Evolutionary conservation across 2,888 invertebrate genomes (phyloP).

Genomic region (Drosophila prostipennis): DNA sequence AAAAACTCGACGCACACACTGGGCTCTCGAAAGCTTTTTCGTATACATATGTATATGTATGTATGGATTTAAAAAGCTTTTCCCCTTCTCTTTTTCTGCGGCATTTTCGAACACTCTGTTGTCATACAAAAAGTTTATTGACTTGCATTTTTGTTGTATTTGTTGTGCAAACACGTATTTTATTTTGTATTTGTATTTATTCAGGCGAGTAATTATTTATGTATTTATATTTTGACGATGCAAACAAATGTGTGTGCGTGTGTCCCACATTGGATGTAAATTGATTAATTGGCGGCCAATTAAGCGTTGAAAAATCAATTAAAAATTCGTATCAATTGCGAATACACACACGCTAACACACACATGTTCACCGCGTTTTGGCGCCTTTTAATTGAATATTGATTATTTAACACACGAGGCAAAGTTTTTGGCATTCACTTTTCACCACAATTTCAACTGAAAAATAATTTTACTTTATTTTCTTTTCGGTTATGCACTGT

Average conservation of each 20-base stretch:
- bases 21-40: slow-evolving; percentile 31
- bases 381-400: slow-evolving; percentile 20
- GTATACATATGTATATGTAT: slow-evolving; percentile 5
- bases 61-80: slow-evolving; percentile 17
- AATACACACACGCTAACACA: background rate
- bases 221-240: slow-evolving; percentile 9
- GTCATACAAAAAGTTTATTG: slow-evolving; percentile 64
- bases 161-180: slow-evolving; percentile 47
- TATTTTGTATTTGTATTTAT: slow-evolving; percentile 14
- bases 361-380: background rate
- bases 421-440: slow-evolving; percentile 29
- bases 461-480: slow-evolving; percentile 38
- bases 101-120: slow-evolving; percentile 75
- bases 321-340: slow-evolving; percentile 6
- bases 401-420: slow-evolving; percentile 7
- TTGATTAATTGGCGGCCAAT: slow-evolving; percentile 15
- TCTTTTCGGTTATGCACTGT: slow-evolving; percentile 21
- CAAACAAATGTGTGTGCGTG: slow-evolving; percentile 12
- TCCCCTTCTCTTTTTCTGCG: slow-evolving; percentile 25
- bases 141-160: slow-evolving; percentile 49
- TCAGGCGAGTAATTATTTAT: slow-evolving; percentile 35
- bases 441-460: slow-evolving; percentile 25
- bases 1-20: slow-evolving; percentile 78
- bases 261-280: slow-evolving; percentile 28
- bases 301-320: slow-evolving; percentile 16